Base-by-base conservation (phyloP, 2,797 vertebrate species). In the Anguilla anguilla region DNA sequence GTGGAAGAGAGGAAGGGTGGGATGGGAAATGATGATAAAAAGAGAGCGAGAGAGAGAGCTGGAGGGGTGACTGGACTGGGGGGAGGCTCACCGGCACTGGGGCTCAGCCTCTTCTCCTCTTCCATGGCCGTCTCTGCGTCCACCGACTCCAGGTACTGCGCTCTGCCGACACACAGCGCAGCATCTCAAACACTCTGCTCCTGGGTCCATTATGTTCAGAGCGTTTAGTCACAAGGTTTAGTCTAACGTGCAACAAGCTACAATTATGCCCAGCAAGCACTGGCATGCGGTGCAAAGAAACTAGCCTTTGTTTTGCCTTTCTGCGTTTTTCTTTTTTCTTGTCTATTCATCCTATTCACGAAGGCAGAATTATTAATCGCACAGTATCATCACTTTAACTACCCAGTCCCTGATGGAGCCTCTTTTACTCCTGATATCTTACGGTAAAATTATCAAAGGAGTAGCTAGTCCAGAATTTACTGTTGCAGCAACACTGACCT, bases 61-160 rank as follows among this genome's bases (percentile, higher is more conserved):
- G 9, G n/a, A 39, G 13, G 17, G 13, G 9, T 22, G 46, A 0
- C 35, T 35, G 35, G 35, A 35, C 35, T 1, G 19, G 3, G 19
- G 55, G 51, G 11, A 77, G 39, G 25, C 91, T 92, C 90, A 98
- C 97, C 97, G 92, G 94, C 91, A 4, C 88, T 88, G 13, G 91
- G 86, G 61, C 90, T 93, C 85, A 93, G 89, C 57, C 83, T 74
- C 51, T 90, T 92, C 83, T 91, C 15, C 5, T 92, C 93, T 64
- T 95, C 95, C 61, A 74, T 88, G 2, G 88, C 86, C 0, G 89
- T 85, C 82, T 93, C 93, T 46, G 39, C 43, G 3, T 91, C 94
- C 81, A 91, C 88, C 9, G 90, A 89, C 89, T 97, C 96, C 90
- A 97, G 86, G 87, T 96, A 95, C 55, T 95, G 94, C 90, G 94